Conservation (phyloP, 2,888 invertebrate genomes). For the Andrena marginata region DNA sequence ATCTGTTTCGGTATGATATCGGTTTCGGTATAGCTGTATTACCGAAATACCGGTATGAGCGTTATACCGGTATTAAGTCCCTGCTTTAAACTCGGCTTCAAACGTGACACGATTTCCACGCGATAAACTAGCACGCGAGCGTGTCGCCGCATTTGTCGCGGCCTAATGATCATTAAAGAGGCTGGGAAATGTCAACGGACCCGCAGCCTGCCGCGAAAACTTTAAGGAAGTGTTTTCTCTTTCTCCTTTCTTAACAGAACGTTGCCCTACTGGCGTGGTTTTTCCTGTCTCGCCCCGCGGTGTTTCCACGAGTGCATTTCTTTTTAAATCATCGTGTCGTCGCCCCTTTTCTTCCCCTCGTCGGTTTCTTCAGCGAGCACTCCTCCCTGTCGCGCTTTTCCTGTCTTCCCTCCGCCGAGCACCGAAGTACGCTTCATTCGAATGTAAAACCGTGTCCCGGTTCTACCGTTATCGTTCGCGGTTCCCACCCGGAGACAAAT, state of each 20-base stretch:
- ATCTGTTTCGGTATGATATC: too few species aligned
- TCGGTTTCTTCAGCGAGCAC: conserved; percentile 2
- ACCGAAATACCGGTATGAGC: too few species aligned
- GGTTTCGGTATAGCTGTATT: too few species aligned
- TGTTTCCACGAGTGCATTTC: neutral
- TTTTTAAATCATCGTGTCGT: neutral
- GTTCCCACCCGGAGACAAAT: conserved; percentile 14
- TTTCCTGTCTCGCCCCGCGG: neutral
- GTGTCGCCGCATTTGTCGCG: conserved; percentile 45
- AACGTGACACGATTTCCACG: conserved; percentile 29
- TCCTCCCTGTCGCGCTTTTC: neutral
- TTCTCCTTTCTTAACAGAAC: conserved; percentile 5
- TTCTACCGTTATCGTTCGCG: neutral
- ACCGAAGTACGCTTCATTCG: conserved; percentile 6
- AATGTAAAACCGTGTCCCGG: conserved; percentile 1
- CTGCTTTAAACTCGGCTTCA: conserved; percentile 27
- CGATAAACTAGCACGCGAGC: conserved; percentile 26
- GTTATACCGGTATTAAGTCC: too few species aligned
- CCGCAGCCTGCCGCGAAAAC: conserved; percentile 18
- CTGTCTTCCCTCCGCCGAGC: neutral
- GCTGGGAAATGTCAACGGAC: conserved; percentile 47
- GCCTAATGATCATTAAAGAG: conserved; percentile 72
- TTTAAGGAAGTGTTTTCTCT: conserved; percentile 24
- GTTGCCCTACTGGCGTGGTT: conserved; percentile 1
- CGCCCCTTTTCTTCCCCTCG: neutral